phyloP scores from a whole-genome alignment of 2,113 vertebrate genomes.

The Cromileptes altivelis region DNA sequence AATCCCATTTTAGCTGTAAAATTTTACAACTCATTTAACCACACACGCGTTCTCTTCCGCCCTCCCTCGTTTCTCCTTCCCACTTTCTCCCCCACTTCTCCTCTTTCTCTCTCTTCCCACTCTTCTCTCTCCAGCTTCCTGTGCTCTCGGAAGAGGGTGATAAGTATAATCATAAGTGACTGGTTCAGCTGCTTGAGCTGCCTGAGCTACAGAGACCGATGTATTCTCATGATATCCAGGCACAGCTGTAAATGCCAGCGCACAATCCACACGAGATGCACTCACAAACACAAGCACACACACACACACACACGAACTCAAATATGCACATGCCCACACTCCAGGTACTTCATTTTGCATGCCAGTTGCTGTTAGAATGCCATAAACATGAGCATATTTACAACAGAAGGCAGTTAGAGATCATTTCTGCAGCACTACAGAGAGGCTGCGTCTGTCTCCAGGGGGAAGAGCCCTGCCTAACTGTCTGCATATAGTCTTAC shows the following conservation, averaged over 20 bases:
- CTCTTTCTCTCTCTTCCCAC: constrained; percentile 31
- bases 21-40: constrained; percentile 65
- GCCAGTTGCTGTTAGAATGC: constrained; percentile 68
- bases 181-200: constrained; percentile 68
- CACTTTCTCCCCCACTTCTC: background rate
- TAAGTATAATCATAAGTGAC: constrained; percentile 79
- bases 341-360: constrained; percentile 54
- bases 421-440: constrained; percentile 58
- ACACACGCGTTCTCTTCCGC: constrained; percentile 13
- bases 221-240: constrained; percentile 63
- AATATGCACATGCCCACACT: constrained; percentile 40
- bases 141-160: constrained; percentile 55
- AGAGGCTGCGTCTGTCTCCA: constrained; percentile 54
- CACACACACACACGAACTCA: constrained; percentile 5
- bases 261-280: constrained; percentile 37
- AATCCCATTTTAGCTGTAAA: constrained; percentile 66
- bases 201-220: constrained; percentile 63
- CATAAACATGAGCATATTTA: constrained; percentile 69
- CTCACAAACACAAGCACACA: background rate
- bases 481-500: constrained; percentile 39
- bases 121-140: constrained; percentile 48
- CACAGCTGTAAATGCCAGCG: constrained; percentile 58
- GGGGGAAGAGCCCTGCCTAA: constrained; percentile 52
- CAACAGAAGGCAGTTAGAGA: constrained; percentile 67
- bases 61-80: background rate